Conservation (phyloP, 2,888 invertebrate species). For the Drosophila paramelanica region DNA sequence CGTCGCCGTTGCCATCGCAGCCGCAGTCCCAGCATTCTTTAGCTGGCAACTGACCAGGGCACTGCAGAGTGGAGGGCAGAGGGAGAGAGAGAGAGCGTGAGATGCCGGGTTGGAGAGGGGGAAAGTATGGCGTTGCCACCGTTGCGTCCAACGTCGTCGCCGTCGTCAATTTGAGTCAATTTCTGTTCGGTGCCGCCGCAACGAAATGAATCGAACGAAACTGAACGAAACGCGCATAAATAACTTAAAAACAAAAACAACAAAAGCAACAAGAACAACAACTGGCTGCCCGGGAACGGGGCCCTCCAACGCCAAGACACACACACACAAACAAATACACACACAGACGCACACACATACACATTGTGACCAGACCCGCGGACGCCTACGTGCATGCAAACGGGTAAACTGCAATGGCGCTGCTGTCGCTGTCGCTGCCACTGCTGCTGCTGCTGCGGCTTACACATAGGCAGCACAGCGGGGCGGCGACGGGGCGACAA, state of each 20-base stretch:
- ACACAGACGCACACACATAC: slow-evolving; percentile 8
- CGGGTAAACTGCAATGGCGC: slow-evolving; percentile 64
- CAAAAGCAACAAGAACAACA: slow-evolving; percentile 28
- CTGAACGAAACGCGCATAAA: slow-evolving; percentile 77
- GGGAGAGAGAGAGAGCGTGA: too few species aligned
- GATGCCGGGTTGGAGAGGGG: not conserved
- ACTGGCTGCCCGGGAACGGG: slow-evolving; percentile 55
- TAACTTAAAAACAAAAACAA: slow-evolving; percentile 64
- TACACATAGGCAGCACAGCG: slow-evolving; percentile 28
- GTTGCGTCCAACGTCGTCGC: slow-evolving; percentile 30
- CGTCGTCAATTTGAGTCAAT: slow-evolving; percentile 77
- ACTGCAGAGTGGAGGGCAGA: too few species aligned
- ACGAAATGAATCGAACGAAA: slow-evolving; percentile 75
- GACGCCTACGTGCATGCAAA: slow-evolving; percentile 69
- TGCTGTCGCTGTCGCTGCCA: slow-evolving; percentile 38
- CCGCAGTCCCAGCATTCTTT: slow-evolving; percentile 64
- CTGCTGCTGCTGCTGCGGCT: slow-evolving; percentile 30
- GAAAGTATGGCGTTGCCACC: slow-evolving; percentile 33
- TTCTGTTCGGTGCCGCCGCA: slow-evolving; percentile 64
- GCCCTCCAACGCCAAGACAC: slow-evolving; percentile 74
- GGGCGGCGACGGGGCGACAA: slow-evolving; percentile 34
- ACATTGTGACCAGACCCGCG: slow-evolving; percentile 57
- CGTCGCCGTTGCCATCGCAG: slow-evolving; percentile 19
- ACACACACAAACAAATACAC: slow-evolving; percentile 17
- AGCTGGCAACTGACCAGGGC: slow-evolving; percentile 44